Conservation (phyloP, 1,140 invertebrate species). For the Tachypleus tridentatus region DNA sequence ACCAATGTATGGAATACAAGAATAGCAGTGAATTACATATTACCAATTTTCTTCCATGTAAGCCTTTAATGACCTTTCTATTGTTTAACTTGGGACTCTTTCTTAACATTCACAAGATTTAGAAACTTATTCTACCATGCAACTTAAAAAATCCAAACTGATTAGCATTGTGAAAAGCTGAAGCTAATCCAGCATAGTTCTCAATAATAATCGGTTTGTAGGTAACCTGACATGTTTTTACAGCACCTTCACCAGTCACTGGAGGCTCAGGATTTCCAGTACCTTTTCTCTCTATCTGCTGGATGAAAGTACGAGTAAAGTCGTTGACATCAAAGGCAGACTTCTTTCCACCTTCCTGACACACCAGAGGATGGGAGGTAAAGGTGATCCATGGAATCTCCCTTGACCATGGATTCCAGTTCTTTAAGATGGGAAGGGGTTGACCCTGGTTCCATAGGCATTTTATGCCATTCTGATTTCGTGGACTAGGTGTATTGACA, state of each 20-base stretch:
- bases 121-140: constrained; percentile 71
- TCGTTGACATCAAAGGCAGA: constrained; percentile 29
- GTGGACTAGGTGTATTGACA: constrained; percentile 25
- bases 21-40: no score
- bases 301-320: constrained; percentile 24
- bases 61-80: no score
- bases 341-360: constrained; percentile 49
- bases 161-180: constrained; percentile 66
- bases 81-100: no score
- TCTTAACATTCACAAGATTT: constrained; percentile 26
- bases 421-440: constrained; percentile 51
- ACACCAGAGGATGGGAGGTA: constrained; percentile 64
- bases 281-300: constrained; percentile 31
- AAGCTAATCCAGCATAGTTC: constrained; percentile 62
- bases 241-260: constrained; percentile 23
- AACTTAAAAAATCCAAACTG: constrained; percentile 73
- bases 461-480: constrained; percentile 56
- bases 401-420: constrained; percentile 73
- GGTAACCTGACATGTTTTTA: constrained; percentile 35
- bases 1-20: no score
- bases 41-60: no score
- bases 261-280: constrained; percentile 12
- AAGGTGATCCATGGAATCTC: constrained; percentile 65
- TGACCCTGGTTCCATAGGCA: constrained; percentile 60
- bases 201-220: constrained; percentile 60